Conservation (phyloP, 2,113 vertebrate genomes). For the Setophaga kirtlandii region DNA sequence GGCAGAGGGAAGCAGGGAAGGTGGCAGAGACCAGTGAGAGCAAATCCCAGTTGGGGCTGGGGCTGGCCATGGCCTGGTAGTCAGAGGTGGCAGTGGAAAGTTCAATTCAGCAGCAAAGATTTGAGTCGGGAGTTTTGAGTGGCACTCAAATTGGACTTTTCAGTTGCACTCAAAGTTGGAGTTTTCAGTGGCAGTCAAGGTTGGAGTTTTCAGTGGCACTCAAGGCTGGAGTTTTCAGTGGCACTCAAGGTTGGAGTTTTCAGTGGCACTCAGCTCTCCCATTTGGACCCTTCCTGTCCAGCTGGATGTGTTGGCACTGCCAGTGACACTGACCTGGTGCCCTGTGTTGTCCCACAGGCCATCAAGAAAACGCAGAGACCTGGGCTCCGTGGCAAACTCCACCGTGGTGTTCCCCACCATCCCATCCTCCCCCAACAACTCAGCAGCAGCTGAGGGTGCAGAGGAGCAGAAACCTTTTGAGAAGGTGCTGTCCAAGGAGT, state of each 20-base stretch:
- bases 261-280: not conserved
- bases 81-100: not conserved
- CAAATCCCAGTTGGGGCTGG: not conserved
- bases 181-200: not conserved
- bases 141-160: not conserved
- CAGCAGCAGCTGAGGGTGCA: conserved; percentile 30
- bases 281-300: not conserved
- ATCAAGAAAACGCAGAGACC: conserved; percentile 84
- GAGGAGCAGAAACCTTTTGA: conserved; percentile 80
- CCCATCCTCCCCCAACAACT: conserved; percentile 53
- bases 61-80: not conserved
- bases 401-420: conserved; percentile 70
- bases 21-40: not conserved
- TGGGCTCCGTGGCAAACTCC: conserved; percentile 77
- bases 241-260: too few species aligned
- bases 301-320: rapidly evolving
- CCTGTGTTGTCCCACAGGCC: conserved; percentile 69
- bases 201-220: not conserved
- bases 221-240: too few species aligned
- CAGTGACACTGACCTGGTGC: rapidly evolving
- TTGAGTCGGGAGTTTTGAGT: not conserved
- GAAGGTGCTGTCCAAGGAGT: conserved; percentile 86
- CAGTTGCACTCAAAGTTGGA: not conserved
- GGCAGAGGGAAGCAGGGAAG: not conserved
- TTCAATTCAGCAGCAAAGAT: not conserved